Evolutionary conservation across 1,140 invertebrate genomes (phyloP).

Genomic region (Bicyclus anynana): DNA sequence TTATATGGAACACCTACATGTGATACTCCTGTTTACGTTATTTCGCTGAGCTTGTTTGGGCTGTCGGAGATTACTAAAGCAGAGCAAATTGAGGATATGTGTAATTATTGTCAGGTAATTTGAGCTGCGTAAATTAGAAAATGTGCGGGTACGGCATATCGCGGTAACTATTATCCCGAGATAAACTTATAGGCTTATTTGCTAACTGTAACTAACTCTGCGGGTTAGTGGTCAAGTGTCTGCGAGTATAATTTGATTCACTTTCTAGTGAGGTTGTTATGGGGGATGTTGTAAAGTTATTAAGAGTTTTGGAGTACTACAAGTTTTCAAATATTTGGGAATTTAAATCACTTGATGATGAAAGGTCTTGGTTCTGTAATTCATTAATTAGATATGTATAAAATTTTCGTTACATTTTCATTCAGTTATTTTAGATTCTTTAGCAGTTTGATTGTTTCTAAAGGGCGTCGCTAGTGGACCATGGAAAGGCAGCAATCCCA

Average conservation of each 20-base stretch:
- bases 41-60: conserved; percentile 14
- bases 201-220: conserved; percentile 25
- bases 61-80: conserved; percentile 13
- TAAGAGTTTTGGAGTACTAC: neutral
- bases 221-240: conserved; percentile 2
- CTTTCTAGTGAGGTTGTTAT: neutral
- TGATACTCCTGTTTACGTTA: neutral
- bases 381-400: too few species aligned
- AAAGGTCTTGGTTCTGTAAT: too few species aligned
- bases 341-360: too few species aligned
- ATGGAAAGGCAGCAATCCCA: too few species aligned
- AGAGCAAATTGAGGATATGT: conserved; percentile 22
- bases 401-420: too few species aligned
- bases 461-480: too few species aligned
- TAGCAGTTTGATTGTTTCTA: too few species aligned
- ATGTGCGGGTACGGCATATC: conserved; percentile 16
- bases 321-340: neutral
- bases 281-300: neutral
- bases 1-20: neutral
- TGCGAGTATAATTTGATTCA: neutral
- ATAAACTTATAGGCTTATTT: conserved; percentile 20
- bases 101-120: conserved; percentile 24
- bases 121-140: conserved; percentile 23
- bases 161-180: neutral
- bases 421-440: too few species aligned